Evolutionary conservation across 2,113 vertebrate species (phyloP).

Genomic region (Stigmatopora nigra): DNA sequence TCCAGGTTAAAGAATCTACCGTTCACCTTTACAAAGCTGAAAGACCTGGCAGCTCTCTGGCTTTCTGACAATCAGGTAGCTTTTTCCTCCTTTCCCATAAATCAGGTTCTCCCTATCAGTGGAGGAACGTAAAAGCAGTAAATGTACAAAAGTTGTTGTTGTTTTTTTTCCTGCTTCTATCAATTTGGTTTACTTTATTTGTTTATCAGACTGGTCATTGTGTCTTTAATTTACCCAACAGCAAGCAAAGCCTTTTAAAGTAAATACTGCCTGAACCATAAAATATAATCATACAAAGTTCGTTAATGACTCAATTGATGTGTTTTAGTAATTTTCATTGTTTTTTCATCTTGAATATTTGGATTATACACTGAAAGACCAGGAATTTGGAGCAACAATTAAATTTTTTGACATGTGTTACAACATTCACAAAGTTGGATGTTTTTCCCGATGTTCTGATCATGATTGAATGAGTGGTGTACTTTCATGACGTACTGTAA

Average conservation of each 20-base stretch:
- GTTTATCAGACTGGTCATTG: neutral
- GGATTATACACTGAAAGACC: too few relatives aligned
- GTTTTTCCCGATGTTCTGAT: neutral
- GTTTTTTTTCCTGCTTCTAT: neutral
- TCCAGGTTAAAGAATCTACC: slow-evolving; percentile 94
- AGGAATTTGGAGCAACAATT: too few relatives aligned
- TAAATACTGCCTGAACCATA: neutral
- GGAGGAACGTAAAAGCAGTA: neutral
- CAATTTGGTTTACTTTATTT: neutral
- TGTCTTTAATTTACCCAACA: neutral
- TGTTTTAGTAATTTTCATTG: too few relatives aligned
- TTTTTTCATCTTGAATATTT: too few relatives aligned
- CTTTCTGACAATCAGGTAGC: slow-evolving; percentile 99
- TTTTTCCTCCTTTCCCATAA: neutral
- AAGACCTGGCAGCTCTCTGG: slow-evolving; percentile 96
- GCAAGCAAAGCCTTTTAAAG: neutral
- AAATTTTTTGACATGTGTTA: neutral
- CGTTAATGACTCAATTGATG: too few relatives aligned
- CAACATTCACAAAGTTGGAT: neutral
- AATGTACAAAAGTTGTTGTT: neutral
- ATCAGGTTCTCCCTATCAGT: neutral
- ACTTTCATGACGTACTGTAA: too few relatives aligned
- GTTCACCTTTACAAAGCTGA: slow-evolving; percentile 96
- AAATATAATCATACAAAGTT: neutral
- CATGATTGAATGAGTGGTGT: neutral